Base-by-base conservation (phyloP, 2,888 invertebrate genomes). In the Ectobius pallidus region DNA sequence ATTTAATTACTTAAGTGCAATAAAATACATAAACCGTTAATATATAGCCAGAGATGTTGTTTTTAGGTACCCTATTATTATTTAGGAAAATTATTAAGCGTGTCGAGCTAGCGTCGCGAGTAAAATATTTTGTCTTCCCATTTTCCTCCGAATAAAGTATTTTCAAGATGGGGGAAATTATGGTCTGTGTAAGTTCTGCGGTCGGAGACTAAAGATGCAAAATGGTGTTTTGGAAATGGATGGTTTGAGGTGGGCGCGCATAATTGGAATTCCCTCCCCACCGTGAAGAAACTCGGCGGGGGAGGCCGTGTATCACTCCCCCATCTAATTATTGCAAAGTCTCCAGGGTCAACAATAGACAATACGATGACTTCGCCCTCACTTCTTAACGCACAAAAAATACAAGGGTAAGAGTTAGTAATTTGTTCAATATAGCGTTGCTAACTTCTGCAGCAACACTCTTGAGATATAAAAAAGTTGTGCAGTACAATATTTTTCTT, bases 331-430 rank as follows among this genome's bases (percentile, higher is more conserved):
- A 65, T 65, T 65, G 22, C 46, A 65, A 9, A 22, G 46, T 27
- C 65, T 65, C 65, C 22, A 30, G 39, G 65, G 44, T 65, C 65
- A 65, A 65, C 65, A 65, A 65, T 65, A 44, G 46, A 46, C 65
- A 58, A 2, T 55, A 25, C 27, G n/a, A 58, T 58, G 58, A 30
- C 58, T n/a, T n/a, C n/a, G n/a, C n/a, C n/a, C n/a, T n/a, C n/a
- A n/a, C n/a, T n/a, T n/a, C n/a, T n/a, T n/a, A n/a, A n/a, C n/a
- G n/a, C n/a, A n/a, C n/a, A n/a, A n/a, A n/a, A n/a, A n/a, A n/a
- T n/a, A n/a, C n/a, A n/a, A n/a, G n/a, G n/a, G n/a, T n/a, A n/a
- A n/a, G n/a, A n/a, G n/a, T n/a, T n/a, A n/a, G n/a, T n/a, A n/a
- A n/a, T n/a, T n/a, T n/a, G n/a, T n/a, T n/a, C n/a, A n/a, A n/a